phyloP scores from a whole-genome alignment of 2,113 vertebrate species.

The Hystrix brachyura region DNA sequence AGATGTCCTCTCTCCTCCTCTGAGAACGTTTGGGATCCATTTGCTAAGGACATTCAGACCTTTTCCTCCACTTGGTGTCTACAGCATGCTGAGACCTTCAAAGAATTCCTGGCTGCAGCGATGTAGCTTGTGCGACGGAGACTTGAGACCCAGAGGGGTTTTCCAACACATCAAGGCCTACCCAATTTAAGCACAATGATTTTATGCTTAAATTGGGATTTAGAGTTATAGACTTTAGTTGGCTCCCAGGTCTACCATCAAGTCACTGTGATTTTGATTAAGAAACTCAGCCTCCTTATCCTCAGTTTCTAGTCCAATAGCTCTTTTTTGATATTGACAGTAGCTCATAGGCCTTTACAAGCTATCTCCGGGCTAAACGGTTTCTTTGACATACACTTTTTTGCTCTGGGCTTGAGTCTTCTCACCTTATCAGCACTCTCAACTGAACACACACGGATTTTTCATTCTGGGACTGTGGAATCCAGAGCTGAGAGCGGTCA shows the following conservation, averaged over 20 bases:
- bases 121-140: not conserved
- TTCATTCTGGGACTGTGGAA: not conserved
- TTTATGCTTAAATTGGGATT: conserved; percentile 19
- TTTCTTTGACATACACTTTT: not conserved
- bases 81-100: not conserved
- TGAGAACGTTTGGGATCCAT: not conserved
- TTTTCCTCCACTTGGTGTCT: not conserved
- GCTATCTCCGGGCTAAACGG: not conserved
- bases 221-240: not conserved
- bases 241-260: not conserved
- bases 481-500: not conserved
- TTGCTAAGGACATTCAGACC: not conserved
- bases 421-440: not conserved
- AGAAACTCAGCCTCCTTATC: not conserved
- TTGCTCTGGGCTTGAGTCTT: not conserved
- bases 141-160: not conserved
- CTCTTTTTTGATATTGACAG: not conserved
- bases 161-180: not conserved
- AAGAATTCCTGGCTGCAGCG: not conserved
- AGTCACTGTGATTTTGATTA: conserved; percentile 9
- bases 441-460: not conserved
- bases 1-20: not conserved
- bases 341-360: not conserved
- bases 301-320: not conserved
- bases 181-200: not conserved